Evolutionary conservation across 2,797 vertebrate genomes (phyloP), one percentile per base, ranked within the genome.

Genomic region (Sebastiscus tertius): DNA sequence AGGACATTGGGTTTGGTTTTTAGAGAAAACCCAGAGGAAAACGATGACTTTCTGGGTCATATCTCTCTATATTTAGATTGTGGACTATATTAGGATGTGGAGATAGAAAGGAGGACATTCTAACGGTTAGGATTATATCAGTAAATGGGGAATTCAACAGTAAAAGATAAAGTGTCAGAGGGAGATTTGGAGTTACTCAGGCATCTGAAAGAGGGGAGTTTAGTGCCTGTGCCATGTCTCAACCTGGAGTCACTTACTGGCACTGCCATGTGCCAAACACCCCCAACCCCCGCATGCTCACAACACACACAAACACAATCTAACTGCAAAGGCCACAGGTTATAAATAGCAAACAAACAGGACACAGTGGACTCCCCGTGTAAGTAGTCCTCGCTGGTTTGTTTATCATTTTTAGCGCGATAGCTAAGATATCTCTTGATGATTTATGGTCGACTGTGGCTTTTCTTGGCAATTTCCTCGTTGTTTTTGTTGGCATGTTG

Each of bases 281-380:
- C 72, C 79, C 56, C 83, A 31, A 6, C 83, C 80, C 34, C 39
- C 64, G 12, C 72, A 60, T 16, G 22, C 80, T 73, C 83, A 71
- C 59, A 83, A 83, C 78, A 77, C 80, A 73, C 84, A 90, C 92
- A 92, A 87, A 90, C 79, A 91, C 89, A 92, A 90, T 91, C 89
- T 92, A 92, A 87, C 87, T 20, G 88, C 87, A 94, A 95, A 96
- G 95, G 95, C 90, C 94, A 94, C 89, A 83, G 76, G 86, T 89
- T 95, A 95, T 89, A 93, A 94, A 95, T 96, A 95, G 93, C 91
- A 87, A 92, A 92, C 89, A 92, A 92, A 93, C 88, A 88, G 89
- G 91, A 92, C 92, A 92, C 83, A 76, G 76, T 84, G 82, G 84
- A 84, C 81, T 75, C 80, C 52, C 64, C 22, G 73, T 83, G 87